Evolutionary conservation across 1,140 invertebrate species (phyloP).

Genomic region (Leptopilina clavipes): DNA sequence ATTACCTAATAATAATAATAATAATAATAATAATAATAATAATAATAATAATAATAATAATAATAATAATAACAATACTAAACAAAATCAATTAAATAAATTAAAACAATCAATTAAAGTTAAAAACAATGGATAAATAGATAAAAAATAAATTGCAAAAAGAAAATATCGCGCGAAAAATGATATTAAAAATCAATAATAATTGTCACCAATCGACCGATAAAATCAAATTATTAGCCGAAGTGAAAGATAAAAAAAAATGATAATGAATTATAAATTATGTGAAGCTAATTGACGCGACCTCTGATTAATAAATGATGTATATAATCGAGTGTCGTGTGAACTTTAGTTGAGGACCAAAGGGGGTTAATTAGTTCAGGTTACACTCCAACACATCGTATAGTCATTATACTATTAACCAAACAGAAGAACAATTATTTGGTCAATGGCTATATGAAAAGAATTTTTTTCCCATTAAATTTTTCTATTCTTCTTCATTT

Average conservation of each 20-base stretch:
- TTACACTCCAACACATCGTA: constrained; percentile 43
- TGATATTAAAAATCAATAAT: background rate
- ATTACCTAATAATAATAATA: no score
- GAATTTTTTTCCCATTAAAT: background rate
- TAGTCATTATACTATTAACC: constrained; percentile 3
- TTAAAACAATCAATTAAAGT: no score
- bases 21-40: no score
- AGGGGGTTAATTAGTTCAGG: constrained; percentile 65
- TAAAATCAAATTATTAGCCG: no score
- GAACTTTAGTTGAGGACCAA: constrained; percentile 60
- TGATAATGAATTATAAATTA: constrained; percentile 2
- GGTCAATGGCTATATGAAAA: constrained; percentile 15
- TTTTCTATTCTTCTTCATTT: no score
- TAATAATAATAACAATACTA: no score
- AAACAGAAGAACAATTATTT: constrained; percentile 14
- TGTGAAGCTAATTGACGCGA: constrained; percentile 46
- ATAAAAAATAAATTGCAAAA: no score
- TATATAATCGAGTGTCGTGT: constrained; percentile 47
- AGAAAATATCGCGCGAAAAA: no score
- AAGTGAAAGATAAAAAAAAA: background rate
- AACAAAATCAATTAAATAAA: no score
- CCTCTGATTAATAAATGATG: constrained; percentile 47
- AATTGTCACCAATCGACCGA: background rate
- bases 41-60: no score
- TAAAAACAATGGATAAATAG: no score